These are phyloP conservation scores for Microdon myrmicae DNA, from an alignment of 2,888 invertebrate species.

Conservation along the genomic window DNA sequence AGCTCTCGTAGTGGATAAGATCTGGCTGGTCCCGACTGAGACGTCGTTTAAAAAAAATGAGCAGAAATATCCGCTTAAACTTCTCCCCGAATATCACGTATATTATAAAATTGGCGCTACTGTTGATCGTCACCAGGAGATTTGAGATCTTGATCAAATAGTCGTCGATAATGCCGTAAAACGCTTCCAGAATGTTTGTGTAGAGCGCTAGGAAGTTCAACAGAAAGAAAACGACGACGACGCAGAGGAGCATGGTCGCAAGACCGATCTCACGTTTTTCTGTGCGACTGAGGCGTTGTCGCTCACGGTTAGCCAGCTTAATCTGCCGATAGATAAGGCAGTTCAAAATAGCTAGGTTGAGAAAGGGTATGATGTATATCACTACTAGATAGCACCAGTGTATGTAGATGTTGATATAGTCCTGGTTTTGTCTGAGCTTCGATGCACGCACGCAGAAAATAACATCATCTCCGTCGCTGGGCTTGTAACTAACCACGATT, in stretches of 20 bases:
- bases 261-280: slow-evolving; percentile 93
- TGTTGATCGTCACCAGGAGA: slow-evolving; percentile 94
- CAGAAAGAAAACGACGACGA: slow-evolving; percentile 93
- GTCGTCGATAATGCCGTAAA: slow-evolving; percentile 74
- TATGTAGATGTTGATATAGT: slow-evolving; percentile 88
- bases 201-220: slow-evolving; percentile 90
- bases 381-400: slow-evolving; percentile 94
- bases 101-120: slow-evolving; percentile 96
- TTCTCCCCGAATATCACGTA: slow-evolving; percentile 98
- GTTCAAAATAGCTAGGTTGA: slow-evolving; percentile 88
- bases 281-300: slow-evolving; percentile 87
- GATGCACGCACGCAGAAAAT: slow-evolving; percentile 80
- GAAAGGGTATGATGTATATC: slow-evolving; percentile 93
- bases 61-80: slow-evolving; percentile 87
- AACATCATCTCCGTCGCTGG: slow-evolving; percentile 67
- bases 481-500: slow-evolving; percentile 65
- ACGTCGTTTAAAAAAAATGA: slow-evolving; percentile 78
- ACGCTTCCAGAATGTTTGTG: slow-evolving; percentile 86
- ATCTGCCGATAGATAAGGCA: slow-evolving; percentile 91
- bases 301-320: slow-evolving; percentile 87
- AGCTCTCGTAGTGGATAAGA: slow-evolving; percentile 84
- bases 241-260: slow-evolving; percentile 94
- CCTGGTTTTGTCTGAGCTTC: slow-evolving; percentile 73
- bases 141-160: slow-evolving; percentile 86
- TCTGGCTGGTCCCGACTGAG: slow-evolving; percentile 76